Evolutionary conservation across 2,113 vertebrate species (phyloP), one percentile per base, ranked within the genome.

Genomic region (Hemichromis elongatus): DNA sequence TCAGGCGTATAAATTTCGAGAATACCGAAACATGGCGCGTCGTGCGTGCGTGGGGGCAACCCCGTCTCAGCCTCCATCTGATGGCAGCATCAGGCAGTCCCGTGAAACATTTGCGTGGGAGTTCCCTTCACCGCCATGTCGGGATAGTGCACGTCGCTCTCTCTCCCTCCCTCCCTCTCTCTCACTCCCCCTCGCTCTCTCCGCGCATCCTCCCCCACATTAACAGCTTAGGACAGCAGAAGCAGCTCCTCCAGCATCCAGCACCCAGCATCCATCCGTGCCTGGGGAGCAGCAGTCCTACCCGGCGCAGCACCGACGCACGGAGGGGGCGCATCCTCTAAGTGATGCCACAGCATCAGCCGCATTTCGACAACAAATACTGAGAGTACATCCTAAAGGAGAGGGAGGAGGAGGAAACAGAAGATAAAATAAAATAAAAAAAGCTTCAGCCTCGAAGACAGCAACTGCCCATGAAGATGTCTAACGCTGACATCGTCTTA

Each of bases 391-490:
- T 77, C 88, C 80, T 7, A 4, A 53, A 86, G 70, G 78, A 68
- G 40, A 28, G 14, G 13, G 66, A 26, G 66, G 21, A 55, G 18
- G 30, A 68, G 75, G 55, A 77, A 42, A 90, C 59, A 63, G 3
- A 63, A 63, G 10, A 63, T 12, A 45, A 45, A 45, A 45, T 45
- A 5, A 28, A 57, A n/a, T 42, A 3, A 5, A 50, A 84, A 54
- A 50, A 54, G 85, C 89, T 91, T 95, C 93, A 93, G 92, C 92
- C 91, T 94, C 87, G 94, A 94, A 90, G 92, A 95, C 92, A 85
- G 91, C 93, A 90, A 91, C 96, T 95, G 95, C 93, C 89, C 95
- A 96, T 96, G 96, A 97, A 97, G 96, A 97, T 97, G 96, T 96
- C 96, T 93, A 96, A 96, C 96, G 94, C 92, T 91, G 96, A 97